phyloP scores from a whole-genome alignment of 2,113 vertebrate species.

The Mastomys coucha region DNA sequence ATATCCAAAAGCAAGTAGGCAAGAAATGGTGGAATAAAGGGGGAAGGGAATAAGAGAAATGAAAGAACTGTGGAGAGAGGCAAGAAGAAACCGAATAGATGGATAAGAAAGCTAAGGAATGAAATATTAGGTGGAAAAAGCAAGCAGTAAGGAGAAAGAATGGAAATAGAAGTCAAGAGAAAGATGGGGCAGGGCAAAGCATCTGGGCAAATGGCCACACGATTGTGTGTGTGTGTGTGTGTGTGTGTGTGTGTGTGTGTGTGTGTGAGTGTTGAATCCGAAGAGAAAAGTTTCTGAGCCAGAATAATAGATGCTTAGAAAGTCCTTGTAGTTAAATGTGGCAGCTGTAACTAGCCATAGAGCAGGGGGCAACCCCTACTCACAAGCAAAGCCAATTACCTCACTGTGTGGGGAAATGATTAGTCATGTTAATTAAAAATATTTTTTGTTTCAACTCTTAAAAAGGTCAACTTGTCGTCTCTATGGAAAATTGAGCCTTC shows the following conservation, averaged over 20 bases:
- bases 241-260: background rate
- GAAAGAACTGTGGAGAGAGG: background rate
- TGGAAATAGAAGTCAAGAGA: background rate
- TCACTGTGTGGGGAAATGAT: conserved; percentile 85
- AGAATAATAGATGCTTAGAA: background rate
- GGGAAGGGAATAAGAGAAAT: background rate
- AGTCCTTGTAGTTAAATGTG: background rate
- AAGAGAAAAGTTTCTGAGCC: background rate
- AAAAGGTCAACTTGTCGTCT: conserved; percentile 86
- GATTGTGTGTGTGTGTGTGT: background rate
- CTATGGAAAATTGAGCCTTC: conserved; percentile 86
- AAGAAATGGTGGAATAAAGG: background rate
- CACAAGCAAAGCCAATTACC: conserved; percentile 82
- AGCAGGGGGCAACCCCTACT: background rate
- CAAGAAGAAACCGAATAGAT: background rate
- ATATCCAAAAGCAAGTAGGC: background rate
- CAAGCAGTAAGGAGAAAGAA: background rate
- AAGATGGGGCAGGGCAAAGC: no score
- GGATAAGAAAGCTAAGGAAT: background rate
- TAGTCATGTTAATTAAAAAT: conserved; percentile 89
- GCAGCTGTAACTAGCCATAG: background rate
- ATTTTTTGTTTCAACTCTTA: conserved; percentile 83
- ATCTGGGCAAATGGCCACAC: background rate
- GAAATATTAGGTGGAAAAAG: background rate
- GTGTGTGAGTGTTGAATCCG: no score